Evolutionary conservation across 1,140 invertebrate genomes (phyloP), one percentile per base, ranked within the genome.

Genomic region (Andrena cerasifolii): DNA sequence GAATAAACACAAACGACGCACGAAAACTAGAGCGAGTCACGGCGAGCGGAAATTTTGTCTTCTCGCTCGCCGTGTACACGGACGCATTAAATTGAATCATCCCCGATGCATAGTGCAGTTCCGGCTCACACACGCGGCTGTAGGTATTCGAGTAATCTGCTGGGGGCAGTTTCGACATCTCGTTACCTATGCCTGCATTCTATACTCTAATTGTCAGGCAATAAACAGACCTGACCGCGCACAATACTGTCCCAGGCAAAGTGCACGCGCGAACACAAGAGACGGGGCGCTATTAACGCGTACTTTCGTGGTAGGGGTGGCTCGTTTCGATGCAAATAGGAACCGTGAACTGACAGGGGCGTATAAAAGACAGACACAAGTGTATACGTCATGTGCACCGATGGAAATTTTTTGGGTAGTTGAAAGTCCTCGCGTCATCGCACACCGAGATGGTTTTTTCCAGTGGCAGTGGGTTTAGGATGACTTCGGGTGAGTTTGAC

Each of bases 171-270:
- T 79, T 67, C 67, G 76, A 66, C 18, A 63, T 79, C 76, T 61
- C 68, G 47, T 73, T 81, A 73, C 21, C 67, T 21, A 26, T 21
- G 54, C 24, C 24, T 47, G 40, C 40, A 18, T 47, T 76, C 72
- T 76, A 72, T 40, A 49, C 16, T 47, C 40, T 67, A 67, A 81
- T 81, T 81, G 73, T 77, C 16, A 70, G 67, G 72, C 53, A 76
- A 80, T 77, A 82, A 75, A 82, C 66, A 73, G 76, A 73, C 21
- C 51, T 67, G 62, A 26, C 21, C 66, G 26, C 47, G 40, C 54
- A 12, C 40, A 28, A 24, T 56, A 43, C 14, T 31, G 18, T 28
- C 18, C 40, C 10, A 21, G n/a, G 12, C 40, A 49, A 33, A 49
- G 28, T 28, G 58, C 8, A 31, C 36, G 12, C 14, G 18, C 6